Base-by-base conservation (phyloP, 2,888 invertebrate species). In the Biston betularia region DNA sequence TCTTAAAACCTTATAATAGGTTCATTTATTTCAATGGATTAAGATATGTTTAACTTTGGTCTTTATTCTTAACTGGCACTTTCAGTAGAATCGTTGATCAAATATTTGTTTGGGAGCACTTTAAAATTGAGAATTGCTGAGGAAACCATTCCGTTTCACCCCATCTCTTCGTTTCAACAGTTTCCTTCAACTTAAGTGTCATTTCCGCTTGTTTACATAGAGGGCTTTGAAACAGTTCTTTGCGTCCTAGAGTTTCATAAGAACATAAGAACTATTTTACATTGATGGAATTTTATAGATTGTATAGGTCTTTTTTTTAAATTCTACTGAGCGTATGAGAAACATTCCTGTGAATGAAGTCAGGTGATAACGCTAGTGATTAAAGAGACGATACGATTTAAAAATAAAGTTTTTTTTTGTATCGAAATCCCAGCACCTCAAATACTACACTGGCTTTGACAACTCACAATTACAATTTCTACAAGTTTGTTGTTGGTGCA, bases 151-250 rank as follows among this genome's bases (percentile, higher is more conserved):
- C 44, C 56, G 59, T 67, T 56, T 61, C 58, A 58, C 44, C 60
- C 67, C 61, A 50, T 56, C 63, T 60, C 63, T 58, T 60, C 80
- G 78, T 79, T 85, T 83, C 83, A 86, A 87, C 84, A 84, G 87
- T 87, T 87, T 87, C 84, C 87, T 82, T 73, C 80, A 73, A 78
- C 80, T 81, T 71, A 79, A 85, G 83, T 81, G 80, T 80, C 82
- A 82, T 79, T 78, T 66, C 65, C 79, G 75, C 77, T 78, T 79
- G 76, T 81, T 80, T 79, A 76, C 77, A 74, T 69, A 66, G 70
- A 76, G 72, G 73, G 75, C 77, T 75, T 46, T 49, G 38, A 40
- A 62, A 48, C 44, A 53, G 63, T 57, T 55, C 48, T 71, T 71
- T 74, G 69, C 69, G 64, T 54, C 65, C 65, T 65, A 63, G 58